Percentiles rank a stretch among this genome's conserved stretches.
Conservation (phyloP, 2,888 invertebrate genomes). For the Drosophila dives region DNA sequence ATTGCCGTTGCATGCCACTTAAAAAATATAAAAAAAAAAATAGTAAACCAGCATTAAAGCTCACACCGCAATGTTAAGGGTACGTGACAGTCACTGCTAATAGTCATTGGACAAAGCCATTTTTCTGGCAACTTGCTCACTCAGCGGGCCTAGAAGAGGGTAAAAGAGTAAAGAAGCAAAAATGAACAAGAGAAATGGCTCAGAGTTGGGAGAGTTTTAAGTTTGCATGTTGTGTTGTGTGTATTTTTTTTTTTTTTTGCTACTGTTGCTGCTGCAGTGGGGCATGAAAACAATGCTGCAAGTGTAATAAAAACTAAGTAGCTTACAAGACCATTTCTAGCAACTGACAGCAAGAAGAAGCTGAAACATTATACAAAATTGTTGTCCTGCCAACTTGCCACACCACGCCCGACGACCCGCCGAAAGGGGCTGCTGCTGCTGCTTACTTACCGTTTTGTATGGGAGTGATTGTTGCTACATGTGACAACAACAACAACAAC, state of each 20-base stretch:
- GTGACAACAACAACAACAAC: slow-evolving; percentile 43
- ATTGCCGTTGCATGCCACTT: slow-evolving; percentile 50
- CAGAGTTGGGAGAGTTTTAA: slow-evolving; percentile 3
- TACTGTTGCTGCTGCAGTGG: slow-evolving; percentile 29
- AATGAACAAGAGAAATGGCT: slow-evolving; percentile 19
- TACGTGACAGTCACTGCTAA: slow-evolving; percentile 22
- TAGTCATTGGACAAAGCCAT: slow-evolving; percentile 19
- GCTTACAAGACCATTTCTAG: slow-evolving; percentile 74
- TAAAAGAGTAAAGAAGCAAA: slow-evolving; percentile 26
- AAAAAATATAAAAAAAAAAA: slow-evolving; percentile 37
- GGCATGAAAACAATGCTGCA: slow-evolving; percentile 76
- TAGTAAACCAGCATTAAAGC: slow-evolving; percentile 35
- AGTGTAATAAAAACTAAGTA: slow-evolving; percentile 81
- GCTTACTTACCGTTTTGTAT: slow-evolving; percentile 67
- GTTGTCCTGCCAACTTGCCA: slow-evolving; percentile 34
- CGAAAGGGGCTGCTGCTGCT: slow-evolving; percentile 16
- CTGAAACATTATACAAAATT: slow-evolving; percentile 74
- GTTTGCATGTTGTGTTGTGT: slow-evolving; percentile 1
- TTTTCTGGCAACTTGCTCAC: slow-evolving; percentile 50
- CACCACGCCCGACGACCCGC: background rate
- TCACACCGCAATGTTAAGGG: slow-evolving; percentile 13
- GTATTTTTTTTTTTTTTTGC: slow-evolving; percentile 1
- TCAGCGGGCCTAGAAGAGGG: slow-evolving; percentile 36
- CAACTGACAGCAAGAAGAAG: slow-evolving; percentile 16
- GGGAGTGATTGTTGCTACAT: slow-evolving; percentile 70